A percentile compares a stretch with the other conserved stretches of the same genome.
Conservation (phyloP, 2,888 invertebrate species). For the Xanthorhoe spadicearia region DNA sequence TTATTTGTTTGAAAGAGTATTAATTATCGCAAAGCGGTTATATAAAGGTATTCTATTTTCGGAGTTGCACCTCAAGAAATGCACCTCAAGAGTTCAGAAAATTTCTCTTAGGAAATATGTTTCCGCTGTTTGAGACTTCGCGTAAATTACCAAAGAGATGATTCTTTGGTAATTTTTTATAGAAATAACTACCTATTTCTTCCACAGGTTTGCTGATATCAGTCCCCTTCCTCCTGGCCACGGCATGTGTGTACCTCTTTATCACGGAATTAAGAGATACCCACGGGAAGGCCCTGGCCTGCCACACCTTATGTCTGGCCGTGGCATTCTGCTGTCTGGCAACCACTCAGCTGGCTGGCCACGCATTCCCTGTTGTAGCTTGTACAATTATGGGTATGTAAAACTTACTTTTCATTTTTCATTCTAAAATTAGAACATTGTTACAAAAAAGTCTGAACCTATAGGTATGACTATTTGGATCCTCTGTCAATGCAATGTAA, state of each 20-base stretch:
- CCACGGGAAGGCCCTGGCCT: slow-evolving; percentile 84
- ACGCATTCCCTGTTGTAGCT: slow-evolving; percentile 71
- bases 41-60: no score
- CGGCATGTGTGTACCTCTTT: slow-evolving; percentile 75
- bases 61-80: no score
- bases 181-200: not conserved
- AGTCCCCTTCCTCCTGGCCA: slow-evolving; percentile 80
- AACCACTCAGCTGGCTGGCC: slow-evolving; percentile 81
- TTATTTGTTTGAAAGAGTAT: no score
- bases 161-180: not conserved
- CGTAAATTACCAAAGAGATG: no score
- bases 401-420: no score
- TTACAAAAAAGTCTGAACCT: not conserved
- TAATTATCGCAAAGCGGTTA: no score
- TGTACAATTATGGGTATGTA: slow-evolving; percentile 80
- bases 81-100: no score
- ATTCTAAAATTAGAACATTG: not conserved
- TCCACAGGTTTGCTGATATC: slow-evolving; percentile 77
- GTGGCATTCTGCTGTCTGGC: slow-evolving; percentile 83
- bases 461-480: not conserved
- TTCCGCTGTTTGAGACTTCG: no score
- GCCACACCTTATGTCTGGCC: slow-evolving; percentile 83
- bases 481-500: slow-evolving; percentile 17
- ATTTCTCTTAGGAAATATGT: no score
- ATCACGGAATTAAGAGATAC: slow-evolving; percentile 83